These are phyloP conservation scores for Eolophus roseicapilla DNA, from an alignment of 2,113 vertebrate genomes.

Conservation along the genomic window DNA sequence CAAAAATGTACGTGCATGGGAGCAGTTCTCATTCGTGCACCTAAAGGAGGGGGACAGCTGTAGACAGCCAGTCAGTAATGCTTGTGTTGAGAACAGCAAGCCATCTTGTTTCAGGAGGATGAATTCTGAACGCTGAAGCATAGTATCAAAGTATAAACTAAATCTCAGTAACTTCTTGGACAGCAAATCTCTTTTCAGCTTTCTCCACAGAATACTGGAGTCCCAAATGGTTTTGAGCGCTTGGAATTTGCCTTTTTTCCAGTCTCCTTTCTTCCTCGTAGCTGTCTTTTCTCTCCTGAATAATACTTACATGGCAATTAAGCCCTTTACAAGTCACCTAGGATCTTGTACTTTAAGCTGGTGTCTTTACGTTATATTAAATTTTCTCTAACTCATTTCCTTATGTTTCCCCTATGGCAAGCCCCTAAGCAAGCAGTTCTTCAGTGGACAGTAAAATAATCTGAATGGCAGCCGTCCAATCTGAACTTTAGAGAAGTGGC, in stretches of 20 bases:
- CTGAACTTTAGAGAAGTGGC: background rate
- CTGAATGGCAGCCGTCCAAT: constrained; percentile 45
- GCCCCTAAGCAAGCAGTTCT: constrained; percentile 39
- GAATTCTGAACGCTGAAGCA: background rate
- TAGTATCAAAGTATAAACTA: background rate
- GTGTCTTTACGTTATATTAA: constrained; percentile 67
- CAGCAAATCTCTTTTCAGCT: background rate
- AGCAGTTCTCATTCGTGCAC: background rate
- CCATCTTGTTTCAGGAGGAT: background rate
- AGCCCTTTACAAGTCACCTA: constrained; percentile 59
- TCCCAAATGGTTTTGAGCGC: background rate
- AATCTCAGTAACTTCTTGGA: background rate
- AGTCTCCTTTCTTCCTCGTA: background rate
- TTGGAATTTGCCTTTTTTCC: background rate
- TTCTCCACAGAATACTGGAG: background rate
- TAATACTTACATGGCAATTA: constrained; percentile 35
- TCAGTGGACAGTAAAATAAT: constrained; percentile 36
- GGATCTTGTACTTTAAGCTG: constrained; percentile 34
- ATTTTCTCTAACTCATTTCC: constrained; percentile 72
- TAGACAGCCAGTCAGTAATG: background rate
- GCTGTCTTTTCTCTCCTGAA: constrained; percentile 5
- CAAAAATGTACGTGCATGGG: background rate
- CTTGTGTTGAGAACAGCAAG: background rate
- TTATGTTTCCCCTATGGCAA: constrained; percentile 68
- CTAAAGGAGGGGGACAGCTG: background rate